Conservation (phyloP, 2,113 vertebrate genomes). For the Pyxicephalus adspersus region DNA sequence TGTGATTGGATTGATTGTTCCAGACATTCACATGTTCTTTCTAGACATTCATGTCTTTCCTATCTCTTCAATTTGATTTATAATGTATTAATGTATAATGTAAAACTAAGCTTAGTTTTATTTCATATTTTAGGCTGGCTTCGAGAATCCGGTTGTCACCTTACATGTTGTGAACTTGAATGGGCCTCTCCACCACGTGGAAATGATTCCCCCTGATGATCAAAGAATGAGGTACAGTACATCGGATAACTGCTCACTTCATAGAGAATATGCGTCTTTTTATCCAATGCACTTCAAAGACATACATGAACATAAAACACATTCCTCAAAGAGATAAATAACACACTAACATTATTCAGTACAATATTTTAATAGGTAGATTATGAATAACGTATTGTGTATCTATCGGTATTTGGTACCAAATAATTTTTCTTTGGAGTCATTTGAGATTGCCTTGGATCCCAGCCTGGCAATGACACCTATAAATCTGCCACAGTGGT, state of each 20-base stretch:
- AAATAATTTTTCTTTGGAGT: too few species aligned
- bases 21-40: too few species aligned
- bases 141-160: conserved; percentile 91
- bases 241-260: conserved; percentile 11
- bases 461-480: too few species aligned
- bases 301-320: neutral
- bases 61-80: too few species aligned
- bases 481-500: too few species aligned
- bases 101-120: too few species aligned
- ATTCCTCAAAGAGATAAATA: conserved; percentile 27
- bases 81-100: too few species aligned
- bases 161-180: conserved; percentile 93
- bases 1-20: too few species aligned
- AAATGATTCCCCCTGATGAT: conserved; percentile 92
- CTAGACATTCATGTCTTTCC: too few species aligned
- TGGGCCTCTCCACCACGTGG: conserved; percentile 89
- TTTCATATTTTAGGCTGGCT: conserved; percentile 79
- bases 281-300: conserved; percentile 49
- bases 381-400: neutral
- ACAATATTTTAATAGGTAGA: neutral
- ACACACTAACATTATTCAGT: neutral
- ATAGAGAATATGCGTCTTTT: conserved; percentile 46
- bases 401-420: too few species aligned
- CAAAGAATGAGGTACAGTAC: conserved; percentile 84
- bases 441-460: too few species aligned